Evolutionary conservation across 2,888 invertebrate species (phyloP), one percentile per base, ranked within the genome.

Genomic region (Cordilura impudica): DNA sequence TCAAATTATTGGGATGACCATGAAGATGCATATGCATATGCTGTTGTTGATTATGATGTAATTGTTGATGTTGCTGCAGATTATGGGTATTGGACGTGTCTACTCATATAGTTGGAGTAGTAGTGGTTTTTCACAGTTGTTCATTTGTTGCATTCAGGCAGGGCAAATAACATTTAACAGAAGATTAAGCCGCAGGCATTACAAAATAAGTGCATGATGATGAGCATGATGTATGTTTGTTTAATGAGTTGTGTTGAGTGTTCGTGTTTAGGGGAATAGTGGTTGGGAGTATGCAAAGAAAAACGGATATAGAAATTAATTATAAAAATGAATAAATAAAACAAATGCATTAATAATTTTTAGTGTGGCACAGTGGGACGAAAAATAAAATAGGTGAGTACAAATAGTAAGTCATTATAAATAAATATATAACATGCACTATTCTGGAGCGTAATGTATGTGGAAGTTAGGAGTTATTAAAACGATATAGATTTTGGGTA

Each of bases 31-130:
- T 76, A 72, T 71, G 82, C 56, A 79, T 71, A 63, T 77, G 83
- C 83, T 76, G 84, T 51, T 43, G 65, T 76, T 82, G 83, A 47
- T 65, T 61, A 45, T 80, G 78, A 66, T 63, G 65, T 49, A 74
- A 74, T 84, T 71, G 70, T 84, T 81, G 84, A 84, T 83, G 87
- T 85, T 88, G 84, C 75, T 63, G 39, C 6, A 79, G 75, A 47
- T 75, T 75, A 63, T 79, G 79, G 45, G 16, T 75, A 66, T 70
- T 69, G 61, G 69, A 75, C 26, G 77, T 74, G 61, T 79, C 79
- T 79, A 54, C 49, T 56, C 63, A 12, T 14, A 47, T 29, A 3
- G 51, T 53, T 2, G 43, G 47, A 23, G 21, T n/a, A 35, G 45
- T 35, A 19, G n/a, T n/a, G n/a, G n/a, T n/a, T n/a, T n/a, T n/a